Evolutionary conservation across 2,797 vertebrate genomes (phyloP).

Genomic region (Tamandua tetradactyla): DNA sequence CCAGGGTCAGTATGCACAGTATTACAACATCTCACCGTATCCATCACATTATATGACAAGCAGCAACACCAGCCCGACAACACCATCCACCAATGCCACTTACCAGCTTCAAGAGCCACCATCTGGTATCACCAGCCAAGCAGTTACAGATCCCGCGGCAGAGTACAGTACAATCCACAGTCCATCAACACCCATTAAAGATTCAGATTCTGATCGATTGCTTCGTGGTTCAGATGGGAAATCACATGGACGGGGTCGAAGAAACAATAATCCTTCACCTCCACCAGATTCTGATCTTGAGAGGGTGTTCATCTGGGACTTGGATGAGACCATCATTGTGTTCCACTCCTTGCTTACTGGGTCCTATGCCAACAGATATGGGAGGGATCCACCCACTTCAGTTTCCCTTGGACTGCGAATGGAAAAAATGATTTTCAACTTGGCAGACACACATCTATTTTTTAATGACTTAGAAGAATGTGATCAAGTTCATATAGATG

Average conservation of each 20-base stretch:
- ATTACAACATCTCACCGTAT: slow-evolving; percentile 98
- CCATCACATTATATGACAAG: slow-evolving; percentile 98
- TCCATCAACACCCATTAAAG: slow-evolving; percentile 99
- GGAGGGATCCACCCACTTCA: slow-evolving; percentile 98
- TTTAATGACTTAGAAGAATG: slow-evolving; percentile 99
- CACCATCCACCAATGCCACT: slow-evolving; percentile 97
- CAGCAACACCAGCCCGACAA: slow-evolving; percentile 96
- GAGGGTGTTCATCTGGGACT: slow-evolving; percentile 99
- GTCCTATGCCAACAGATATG: slow-evolving; percentile 99
- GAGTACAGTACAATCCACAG: slow-evolving; percentile 99
- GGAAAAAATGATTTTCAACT: slow-evolving; percentile 99
- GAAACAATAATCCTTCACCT: slow-evolving; percentile 99
- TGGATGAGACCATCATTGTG: slow-evolving; percentile 99
- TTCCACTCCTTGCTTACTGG: slow-evolving; percentile 99
- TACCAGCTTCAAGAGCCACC: slow-evolving; percentile 98
- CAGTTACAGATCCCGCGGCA: slow-evolving; percentile 93
- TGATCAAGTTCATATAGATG: slow-evolving; percentile 99
- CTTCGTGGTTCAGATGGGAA: slow-evolving; percentile 98
- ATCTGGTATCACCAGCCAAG: slow-evolving; percentile 94
- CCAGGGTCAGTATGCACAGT: slow-evolving; percentile 97
- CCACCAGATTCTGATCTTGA: slow-evolving; percentile 99
- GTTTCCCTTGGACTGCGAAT: slow-evolving; percentile 97
- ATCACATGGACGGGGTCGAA: slow-evolving; percentile 98
- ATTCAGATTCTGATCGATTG: slow-evolving; percentile 99
- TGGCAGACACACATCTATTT: slow-evolving; percentile 99